Percentiles rank a stretch among this genome's conserved stretches.
Evolutionary conservation across 2,797 vertebrate species (phyloP).

Genomic region (Ctenopoma multispine): DNA sequence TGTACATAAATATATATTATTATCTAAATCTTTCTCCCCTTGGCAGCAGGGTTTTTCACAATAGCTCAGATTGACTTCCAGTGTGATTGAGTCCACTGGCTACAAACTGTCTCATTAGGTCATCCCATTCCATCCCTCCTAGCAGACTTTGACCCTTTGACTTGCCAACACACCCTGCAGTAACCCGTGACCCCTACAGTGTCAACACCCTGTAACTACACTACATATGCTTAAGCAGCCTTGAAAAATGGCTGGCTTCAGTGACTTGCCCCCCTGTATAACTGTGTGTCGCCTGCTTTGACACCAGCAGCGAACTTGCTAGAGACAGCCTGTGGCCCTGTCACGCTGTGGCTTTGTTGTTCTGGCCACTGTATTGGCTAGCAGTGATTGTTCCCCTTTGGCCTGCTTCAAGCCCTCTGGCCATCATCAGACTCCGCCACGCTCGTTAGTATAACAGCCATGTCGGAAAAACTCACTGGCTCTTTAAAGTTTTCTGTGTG

Average conservation of each 20-base stretch:
- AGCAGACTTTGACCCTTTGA: constrained; percentile 36
- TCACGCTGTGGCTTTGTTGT: constrained; percentile 17
- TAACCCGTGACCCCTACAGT: constrained; percentile 9
- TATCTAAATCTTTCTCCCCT: neutral
- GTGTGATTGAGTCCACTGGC: neutral
- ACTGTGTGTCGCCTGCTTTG: constrained; percentile 4
- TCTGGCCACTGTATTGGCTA: constrained; percentile 15
- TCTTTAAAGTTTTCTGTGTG: neutral
- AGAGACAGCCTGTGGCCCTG: constrained; percentile 22
- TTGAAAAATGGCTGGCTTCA: neutral
- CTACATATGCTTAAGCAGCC: constrained; percentile 48
- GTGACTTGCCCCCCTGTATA: neutral
- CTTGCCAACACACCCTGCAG: constrained; percentile 27
- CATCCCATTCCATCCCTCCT: constrained; percentile 23
- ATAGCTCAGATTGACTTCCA: neutral
- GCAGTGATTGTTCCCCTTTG: constrained; percentile 32
- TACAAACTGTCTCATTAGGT: constrained; percentile 28
- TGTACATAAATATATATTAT: neutral
- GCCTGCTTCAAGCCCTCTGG: constrained; percentile 29
- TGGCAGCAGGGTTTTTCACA: neutral
- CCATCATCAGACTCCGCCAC: constrained; percentile 11
- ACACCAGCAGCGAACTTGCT: constrained; percentile 10
- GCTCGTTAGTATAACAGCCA: constrained; percentile 39
- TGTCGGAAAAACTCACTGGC: constrained; percentile 7
- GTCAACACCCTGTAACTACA: constrained; percentile 3